Evolutionary conservation across 2,113 vertebrate species (phyloP), one percentile per base, ranked within the genome.

Genomic region (Tachuris rubrigastra): DNA sequence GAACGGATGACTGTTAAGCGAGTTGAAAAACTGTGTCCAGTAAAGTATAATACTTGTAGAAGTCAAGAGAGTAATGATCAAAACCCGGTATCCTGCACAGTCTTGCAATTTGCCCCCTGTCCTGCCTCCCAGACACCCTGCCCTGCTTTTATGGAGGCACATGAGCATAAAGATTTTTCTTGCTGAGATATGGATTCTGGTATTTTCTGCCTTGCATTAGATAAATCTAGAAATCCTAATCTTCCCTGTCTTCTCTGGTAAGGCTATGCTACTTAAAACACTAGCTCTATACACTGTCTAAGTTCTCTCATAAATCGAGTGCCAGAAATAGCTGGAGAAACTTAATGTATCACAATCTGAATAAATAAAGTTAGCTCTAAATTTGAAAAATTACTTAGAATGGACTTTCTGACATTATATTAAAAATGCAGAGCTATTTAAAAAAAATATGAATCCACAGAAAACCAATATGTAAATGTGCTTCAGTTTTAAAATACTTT

Each of bases 81-180:
- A 83, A 88, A 4, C 14, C 4, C 0, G 0, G 5, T 24, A 19
- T 56, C 74, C 25, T 68, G 37, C 49, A 20, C 5, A 39, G 39
- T 21, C 35, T 52, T 69, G 8, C 11, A 63, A 44, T 53, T 74
- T 71, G 41, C 18, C 12, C 31, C 28, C 19, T 20, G 14, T 46
- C 35, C 37, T 42, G 5, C 23, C 22, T 76, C 49, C 46, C 67
- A 66, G 33, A 18, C 33, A 82, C 25, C 6, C 4, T 19, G 6
- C 28, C 14, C 27, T 30, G 4, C 19, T 67, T 85, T 77, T 50
- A 50, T 16, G 18, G 46, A 73, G 24, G 28, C n/a, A 83, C 42
- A 62, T 0, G 0, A 77, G 9, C 35, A 55, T 14, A 17, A 2
- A 19, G 39, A 41, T 23, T 82, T 90, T 74, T 49, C 65, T 46